These are phyloP conservation scores for Rhagoletis zephyria DNA, from an alignment of 1,140 invertebrate species.

Conservation along the genomic window DNA sequence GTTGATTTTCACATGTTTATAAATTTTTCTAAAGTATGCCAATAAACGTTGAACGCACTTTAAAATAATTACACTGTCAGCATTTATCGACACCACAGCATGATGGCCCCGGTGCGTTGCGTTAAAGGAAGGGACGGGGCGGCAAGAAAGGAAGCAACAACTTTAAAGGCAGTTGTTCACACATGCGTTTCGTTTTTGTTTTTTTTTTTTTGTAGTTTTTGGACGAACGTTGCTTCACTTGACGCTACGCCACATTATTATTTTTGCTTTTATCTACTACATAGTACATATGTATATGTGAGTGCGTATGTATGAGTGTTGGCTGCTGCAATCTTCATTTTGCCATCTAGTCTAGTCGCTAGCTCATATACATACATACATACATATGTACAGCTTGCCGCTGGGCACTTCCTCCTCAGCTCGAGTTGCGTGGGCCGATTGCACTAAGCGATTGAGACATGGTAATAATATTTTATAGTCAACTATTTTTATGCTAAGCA, in stretches of 20 bases:
- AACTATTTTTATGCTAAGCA: constrained; percentile 46
- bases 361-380: no score
- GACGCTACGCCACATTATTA: no score
- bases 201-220: not conserved
- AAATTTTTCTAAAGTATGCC: constrained; percentile 26
- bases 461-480: constrained; percentile 47
- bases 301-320: not conserved
- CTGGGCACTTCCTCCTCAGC: not conserved
- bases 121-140: not conserved
- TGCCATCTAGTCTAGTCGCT: not conserved
- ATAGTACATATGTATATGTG: no score
- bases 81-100: not conserved
- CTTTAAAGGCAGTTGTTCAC: not conserved
- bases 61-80: constrained; percentile 6
- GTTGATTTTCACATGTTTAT: constrained; percentile 34
- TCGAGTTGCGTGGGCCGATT: not conserved
- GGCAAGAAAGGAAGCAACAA: no score
- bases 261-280: no score
- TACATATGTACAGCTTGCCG: no score
- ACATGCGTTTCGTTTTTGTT: not conserved
- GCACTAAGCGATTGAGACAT: constrained; percentile 33
- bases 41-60: constrained; percentile 40
- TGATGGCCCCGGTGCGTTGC: not conserved
- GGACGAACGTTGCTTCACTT: no score
- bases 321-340: not conserved